Evolutionary conservation across 2,113 vertebrate genomes (phyloP).

Genomic region (Rostratula benghalensis): DNA sequence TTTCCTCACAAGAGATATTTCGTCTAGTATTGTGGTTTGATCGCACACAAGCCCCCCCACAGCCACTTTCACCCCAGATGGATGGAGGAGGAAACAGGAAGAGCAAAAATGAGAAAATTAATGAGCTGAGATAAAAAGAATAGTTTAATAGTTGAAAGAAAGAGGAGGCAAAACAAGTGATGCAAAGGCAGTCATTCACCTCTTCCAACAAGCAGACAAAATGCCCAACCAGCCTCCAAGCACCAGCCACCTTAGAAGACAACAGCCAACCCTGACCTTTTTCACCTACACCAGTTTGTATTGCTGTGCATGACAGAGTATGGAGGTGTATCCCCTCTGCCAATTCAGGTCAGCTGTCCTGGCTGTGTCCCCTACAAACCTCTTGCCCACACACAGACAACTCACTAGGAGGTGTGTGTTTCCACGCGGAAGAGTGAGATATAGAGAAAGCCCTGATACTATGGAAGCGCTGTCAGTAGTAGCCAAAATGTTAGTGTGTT

Average conservation of each 20-base stretch:
- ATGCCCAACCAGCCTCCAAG: background rate
- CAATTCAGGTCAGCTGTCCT: background rate
- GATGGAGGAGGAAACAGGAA: background rate
- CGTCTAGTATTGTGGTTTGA: background rate
- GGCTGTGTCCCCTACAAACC: background rate
- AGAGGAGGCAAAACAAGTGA: background rate
- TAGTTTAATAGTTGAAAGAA: background rate
- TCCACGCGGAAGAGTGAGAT: no score
- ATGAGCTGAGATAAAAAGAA: background rate
- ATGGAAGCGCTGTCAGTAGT: background rate
- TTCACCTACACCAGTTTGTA: background rate
- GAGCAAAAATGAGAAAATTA: background rate
- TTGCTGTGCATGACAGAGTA: background rate
- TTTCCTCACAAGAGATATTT: background rate
- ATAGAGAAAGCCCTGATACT: background rate
- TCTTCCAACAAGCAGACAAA: background rate
- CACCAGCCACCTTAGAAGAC: background rate
- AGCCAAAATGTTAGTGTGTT: background rate
- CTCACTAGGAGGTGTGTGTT: background rate
- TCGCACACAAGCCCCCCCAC: background rate
- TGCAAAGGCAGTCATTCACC: background rate
- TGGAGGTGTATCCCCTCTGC: background rate
- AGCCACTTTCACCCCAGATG: accelerated
- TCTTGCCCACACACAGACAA: background rate
- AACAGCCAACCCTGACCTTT: background rate